Evolutionary conservation across 2,113 vertebrate species (phyloP).

Genomic region (Haemorhous mexicanus): DNA sequence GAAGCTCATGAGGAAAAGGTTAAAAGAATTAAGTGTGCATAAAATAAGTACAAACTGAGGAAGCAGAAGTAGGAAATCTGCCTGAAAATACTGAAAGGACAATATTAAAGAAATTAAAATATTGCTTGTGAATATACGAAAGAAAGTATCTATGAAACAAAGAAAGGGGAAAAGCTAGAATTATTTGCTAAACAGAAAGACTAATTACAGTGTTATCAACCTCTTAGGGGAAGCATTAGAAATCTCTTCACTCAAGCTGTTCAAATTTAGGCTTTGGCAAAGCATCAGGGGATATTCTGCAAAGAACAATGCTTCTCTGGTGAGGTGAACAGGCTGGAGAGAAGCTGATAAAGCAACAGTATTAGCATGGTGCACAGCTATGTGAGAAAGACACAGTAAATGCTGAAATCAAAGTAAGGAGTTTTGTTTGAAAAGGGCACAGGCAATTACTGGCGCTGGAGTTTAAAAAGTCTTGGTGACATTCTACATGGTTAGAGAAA

Average conservation of each 20-base stretch:
- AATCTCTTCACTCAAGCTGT: slow-evolving; percentile 27
- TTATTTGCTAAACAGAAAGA: slow-evolving; percentile 33
- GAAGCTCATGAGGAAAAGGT: neutral
- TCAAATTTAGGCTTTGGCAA: slow-evolving; percentile 35
- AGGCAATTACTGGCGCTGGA: neutral
- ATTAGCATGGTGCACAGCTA: slow-evolving; percentile 1
- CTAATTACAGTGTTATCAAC: slow-evolving; percentile 41
- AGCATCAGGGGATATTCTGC: neutral
- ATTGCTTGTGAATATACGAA: neutral
- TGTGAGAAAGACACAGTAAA: neutral
- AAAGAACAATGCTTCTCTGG: slow-evolving; percentile 40
- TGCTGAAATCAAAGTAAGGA: neutral
- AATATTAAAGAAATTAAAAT: neutral
- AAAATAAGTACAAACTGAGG: neutral
- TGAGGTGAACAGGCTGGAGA: slow-evolving; percentile 39
- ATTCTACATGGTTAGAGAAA: neutral
- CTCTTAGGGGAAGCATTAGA: slow-evolving; percentile 16
- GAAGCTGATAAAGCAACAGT: slow-evolving; percentile 31
- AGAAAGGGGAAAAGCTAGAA: slow-evolving; percentile 2
- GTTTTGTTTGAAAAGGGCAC: slow-evolving; percentile 6
- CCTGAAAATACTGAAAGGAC: neutral
- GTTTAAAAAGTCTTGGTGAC: slow-evolving; percentile 3
- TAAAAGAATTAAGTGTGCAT: slow-evolving; percentile 24
- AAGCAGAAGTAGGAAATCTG: neutral
- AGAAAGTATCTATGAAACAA: slow-evolving; percentile 4